Evolutionary conservation across 1,140 invertebrate genomes (phyloP).

Genomic region (Trinorchestia longiramus): DNA sequence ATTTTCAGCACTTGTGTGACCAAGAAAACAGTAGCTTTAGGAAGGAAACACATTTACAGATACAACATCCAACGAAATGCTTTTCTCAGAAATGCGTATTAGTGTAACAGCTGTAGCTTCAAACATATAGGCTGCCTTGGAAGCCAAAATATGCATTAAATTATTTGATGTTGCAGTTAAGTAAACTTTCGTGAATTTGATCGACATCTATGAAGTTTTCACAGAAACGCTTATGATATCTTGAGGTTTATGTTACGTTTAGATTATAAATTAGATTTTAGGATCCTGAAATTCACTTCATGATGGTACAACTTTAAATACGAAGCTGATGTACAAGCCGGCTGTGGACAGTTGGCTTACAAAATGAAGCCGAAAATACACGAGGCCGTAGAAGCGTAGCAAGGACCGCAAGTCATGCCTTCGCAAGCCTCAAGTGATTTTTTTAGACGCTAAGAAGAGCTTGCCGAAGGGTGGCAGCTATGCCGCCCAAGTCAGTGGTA

Average conservation of each 20-base stretch:
- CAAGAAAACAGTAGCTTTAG: not conserved
- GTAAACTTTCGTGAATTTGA: no score
- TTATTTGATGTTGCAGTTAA: no score
- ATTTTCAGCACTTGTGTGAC: no score
- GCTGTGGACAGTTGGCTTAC: not conserved
- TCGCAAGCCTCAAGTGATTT: conserved; percentile 23
- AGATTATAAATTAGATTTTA: not conserved
- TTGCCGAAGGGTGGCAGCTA: conserved; percentile 16
- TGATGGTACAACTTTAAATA: not conserved
- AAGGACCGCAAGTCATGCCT: conserved; percentile 28
- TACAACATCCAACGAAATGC: not conserved
- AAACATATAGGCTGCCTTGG: no score
- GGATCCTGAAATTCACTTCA: not conserved
- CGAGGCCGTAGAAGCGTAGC: not conserved
- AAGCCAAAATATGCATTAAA: no score
- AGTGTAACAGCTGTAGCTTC: no score
- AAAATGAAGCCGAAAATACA: conserved; percentile 18
- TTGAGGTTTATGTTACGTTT: not conserved
- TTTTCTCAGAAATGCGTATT: no score
- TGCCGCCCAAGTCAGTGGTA: conserved; percentile 15
- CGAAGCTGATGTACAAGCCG: not conserved
- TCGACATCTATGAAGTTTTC: not conserved
- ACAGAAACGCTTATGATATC: not conserved
- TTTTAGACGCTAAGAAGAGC: conserved; percentile 29
- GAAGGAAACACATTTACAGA: not conserved